These are phyloP conservation scores for Cynoglossus semilaevis DNA, from an alignment of 2,113 vertebrate genomes.

Conservation along the genomic window DNA sequence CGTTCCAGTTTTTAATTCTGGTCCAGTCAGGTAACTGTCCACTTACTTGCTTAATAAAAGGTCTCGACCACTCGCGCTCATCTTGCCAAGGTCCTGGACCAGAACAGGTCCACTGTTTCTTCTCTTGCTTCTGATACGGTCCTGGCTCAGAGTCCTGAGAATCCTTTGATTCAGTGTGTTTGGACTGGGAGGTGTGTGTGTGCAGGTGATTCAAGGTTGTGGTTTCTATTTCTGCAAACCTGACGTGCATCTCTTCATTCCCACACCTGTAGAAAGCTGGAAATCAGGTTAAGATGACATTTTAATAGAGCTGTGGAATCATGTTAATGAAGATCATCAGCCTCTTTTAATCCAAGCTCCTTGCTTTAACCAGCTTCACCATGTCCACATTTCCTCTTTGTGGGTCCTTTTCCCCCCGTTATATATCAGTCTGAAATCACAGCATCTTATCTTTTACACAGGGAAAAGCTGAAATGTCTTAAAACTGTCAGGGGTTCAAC, in stretches of 20 bases:
- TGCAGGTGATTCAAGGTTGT: slow-evolving; percentile 54
- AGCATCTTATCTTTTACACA: slow-evolving; percentile 55
- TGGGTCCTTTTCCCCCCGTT: slow-evolving; percentile 4
- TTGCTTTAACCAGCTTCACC: too few relatives aligned
- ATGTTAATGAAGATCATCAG: too few relatives aligned
- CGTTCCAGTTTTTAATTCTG: too few relatives aligned
- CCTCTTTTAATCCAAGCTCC: too few relatives aligned
- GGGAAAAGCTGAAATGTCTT: slow-evolving; percentile 86
- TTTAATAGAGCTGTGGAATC: too few relatives aligned
- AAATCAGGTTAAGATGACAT: background rate
- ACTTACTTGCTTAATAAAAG: background rate
- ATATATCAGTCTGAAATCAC: slow-evolving; percentile 84
- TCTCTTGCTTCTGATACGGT: slow-evolving; percentile 43
- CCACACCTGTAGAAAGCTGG: slow-evolving; percentile 37
- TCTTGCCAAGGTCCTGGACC: slow-evolving; percentile 69
- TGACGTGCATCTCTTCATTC: slow-evolving; percentile 69
- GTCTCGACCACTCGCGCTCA: slow-evolving; percentile 66
- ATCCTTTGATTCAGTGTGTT: slow-evolving; percentile 12
- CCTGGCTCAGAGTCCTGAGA: slow-evolving; percentile 26
- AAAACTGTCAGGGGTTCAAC: slow-evolving; percentile 88
- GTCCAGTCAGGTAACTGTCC: too few relatives aligned
- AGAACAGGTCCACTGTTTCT: slow-evolving; percentile 57
- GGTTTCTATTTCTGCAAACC: slow-evolving; percentile 49
- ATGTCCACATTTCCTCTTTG: too few relatives aligned
- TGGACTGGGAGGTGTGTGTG: slow-evolving; percentile 54